A percentile compares a stretch with the other conserved stretches of the same genome.
Conservation (phyloP, 2,888 invertebrate species). For the Perizoma flavofasciatum region DNA sequence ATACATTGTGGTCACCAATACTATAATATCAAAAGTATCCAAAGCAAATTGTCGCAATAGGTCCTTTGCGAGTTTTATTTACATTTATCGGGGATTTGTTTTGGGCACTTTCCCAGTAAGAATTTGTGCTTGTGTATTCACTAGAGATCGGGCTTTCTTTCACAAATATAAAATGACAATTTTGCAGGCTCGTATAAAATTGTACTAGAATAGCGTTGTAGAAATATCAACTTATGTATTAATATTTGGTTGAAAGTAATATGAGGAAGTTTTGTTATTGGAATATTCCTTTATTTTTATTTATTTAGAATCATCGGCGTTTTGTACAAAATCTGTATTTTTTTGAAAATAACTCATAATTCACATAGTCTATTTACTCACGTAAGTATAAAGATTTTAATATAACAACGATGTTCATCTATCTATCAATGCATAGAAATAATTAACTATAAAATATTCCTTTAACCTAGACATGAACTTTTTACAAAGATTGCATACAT, state of each 20-base stretch:
- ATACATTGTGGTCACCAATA: slow-evolving; percentile 28
- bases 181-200: slow-evolving; percentile 15
- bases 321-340: no score
- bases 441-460: no score
- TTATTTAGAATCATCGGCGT: no score
- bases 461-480: no score
- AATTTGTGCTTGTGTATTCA: slow-evolving; percentile 47
- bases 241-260: slow-evolving; percentile 7
- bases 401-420: no score
- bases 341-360: no score
- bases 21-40: slow-evolving; percentile 52
- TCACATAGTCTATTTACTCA: no score
- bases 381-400: no score
- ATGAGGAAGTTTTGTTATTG: slow-evolving; percentile 2
- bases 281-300: neutral
- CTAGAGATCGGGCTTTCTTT: slow-evolving; percentile 38
- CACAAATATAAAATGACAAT: slow-evolving; percentile 15
- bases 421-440: no score
- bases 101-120: slow-evolving; percentile 49
- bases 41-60: slow-evolving; percentile 64
- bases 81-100: slow-evolving; percentile 62
- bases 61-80: slow-evolving; percentile 59
- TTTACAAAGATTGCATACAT: slow-evolving; percentile 2
- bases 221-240: neutral
- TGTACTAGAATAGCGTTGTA: slow-evolving; percentile 4